Conservation (phyloP, 2,888 invertebrate species). For the Hemistola chrysoprasaria region DNA sequence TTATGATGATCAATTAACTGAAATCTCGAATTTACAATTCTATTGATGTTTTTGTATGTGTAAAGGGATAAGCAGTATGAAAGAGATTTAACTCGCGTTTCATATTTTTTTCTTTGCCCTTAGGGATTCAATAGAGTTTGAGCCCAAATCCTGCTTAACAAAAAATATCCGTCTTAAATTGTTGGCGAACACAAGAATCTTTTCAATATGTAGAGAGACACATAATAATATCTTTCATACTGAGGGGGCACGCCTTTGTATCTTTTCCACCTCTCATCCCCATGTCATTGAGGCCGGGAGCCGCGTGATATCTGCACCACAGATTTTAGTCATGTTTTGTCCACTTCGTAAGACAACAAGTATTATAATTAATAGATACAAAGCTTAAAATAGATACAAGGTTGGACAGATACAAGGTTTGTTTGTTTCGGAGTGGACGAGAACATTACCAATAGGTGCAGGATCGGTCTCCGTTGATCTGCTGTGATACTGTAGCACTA, state of each 20-base stretch:
- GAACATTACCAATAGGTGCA: slow-evolving; percentile 30
- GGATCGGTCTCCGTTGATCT: slow-evolving; percentile 65
- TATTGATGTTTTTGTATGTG: slow-evolving; percentile 25
- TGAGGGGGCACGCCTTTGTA: slow-evolving; percentile 29
- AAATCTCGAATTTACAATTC: slow-evolving; percentile 11
- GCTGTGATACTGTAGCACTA: slow-evolving; percentile 79
- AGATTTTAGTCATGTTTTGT: slow-evolving; percentile 30
- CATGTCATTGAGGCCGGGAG: slow-evolving; percentile 37
- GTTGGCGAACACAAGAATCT: background rate
- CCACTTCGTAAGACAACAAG: slow-evolving; percentile 35
- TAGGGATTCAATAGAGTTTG: too few relatives aligned
- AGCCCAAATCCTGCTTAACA: too few relatives aligned
- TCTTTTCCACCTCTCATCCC: slow-evolving; percentile 38
- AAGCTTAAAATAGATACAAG: too few relatives aligned
- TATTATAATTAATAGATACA: too few relatives aligned
- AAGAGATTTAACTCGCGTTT: slow-evolving; percentile 23
- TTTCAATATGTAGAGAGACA: background rate
- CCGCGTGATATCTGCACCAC: slow-evolving; percentile 36
- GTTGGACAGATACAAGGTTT: too few relatives aligned
- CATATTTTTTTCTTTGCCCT: background rate
- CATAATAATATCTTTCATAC: slow-evolving; percentile 30
- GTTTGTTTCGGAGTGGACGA: slow-evolving; percentile 34
- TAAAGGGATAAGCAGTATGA: slow-evolving; percentile 18
- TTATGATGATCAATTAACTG: slow-evolving; percentile 51
- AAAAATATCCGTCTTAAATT: slow-evolving; percentile 4